Percentiles rank a stretch among this genome's conserved stretches.
Evolutionary conservation across 2,797 vertebrate genomes (phyloP).

Genomic region (Bucorvus abyssinicus): DNA sequence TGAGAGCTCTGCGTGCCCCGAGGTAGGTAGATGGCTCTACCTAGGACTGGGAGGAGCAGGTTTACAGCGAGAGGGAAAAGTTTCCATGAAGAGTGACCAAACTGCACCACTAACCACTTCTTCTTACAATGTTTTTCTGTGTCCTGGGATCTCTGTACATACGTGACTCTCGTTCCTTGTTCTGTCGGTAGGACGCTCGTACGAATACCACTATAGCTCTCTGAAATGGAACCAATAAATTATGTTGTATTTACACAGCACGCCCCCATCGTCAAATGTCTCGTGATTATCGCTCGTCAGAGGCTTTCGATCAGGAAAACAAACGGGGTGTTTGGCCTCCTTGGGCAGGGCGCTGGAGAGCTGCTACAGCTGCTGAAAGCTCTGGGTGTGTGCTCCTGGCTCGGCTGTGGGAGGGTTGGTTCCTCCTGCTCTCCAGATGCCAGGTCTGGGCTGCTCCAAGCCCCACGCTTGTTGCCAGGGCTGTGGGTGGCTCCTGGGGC

Average conservation of each 20-base stretch:
- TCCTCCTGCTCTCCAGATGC: not conserved
- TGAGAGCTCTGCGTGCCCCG: not conserved
- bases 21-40: not conserved
- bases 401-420: not conserved
- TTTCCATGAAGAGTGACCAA: conserved; percentile 20
- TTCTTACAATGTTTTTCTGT: not conserved
- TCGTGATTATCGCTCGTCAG: not conserved
- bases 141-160: conserved; percentile 26
- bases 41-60: not conserved
- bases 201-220: conserved; percentile 26
- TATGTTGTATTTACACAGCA: conserved; percentile 41
- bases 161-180: not conserved
- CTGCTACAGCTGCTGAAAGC: not conserved
- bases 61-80: not conserved
- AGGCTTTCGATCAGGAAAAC: not conserved
- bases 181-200: not conserved
- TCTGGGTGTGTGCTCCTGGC: not conserved
- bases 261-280: not conserved
- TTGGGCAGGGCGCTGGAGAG: not conserved
- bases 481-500: not conserved
- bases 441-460: accelerated
- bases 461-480: accelerated
- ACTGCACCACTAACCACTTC: conserved; percentile 13
- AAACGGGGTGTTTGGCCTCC: not conserved
- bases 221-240: conserved; percentile 61